A percentile compares a stretch with the other conserved stretches of the same genome.
These are phyloP conservation scores for Aphelinus certus DNA, from an alignment of 1,140 invertebrate genomes.

Conservation along the genomic window DNA sequence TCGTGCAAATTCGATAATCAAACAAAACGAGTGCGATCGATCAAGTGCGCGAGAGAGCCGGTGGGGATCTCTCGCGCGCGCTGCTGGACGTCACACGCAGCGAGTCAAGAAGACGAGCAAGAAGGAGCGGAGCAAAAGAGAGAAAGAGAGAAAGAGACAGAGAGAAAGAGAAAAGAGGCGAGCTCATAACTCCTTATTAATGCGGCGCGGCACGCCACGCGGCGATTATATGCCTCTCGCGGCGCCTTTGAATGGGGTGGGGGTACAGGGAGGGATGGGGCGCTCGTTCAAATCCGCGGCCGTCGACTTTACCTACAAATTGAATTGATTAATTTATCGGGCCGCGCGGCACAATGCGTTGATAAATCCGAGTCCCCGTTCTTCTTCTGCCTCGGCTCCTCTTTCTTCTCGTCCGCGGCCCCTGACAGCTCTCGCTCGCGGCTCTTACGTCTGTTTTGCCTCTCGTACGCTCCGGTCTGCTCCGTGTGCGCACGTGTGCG, in stretches of 20 bases:
- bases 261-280: background rate
- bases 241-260: constrained; percentile 48
- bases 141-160: background rate
- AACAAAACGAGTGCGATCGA: constrained; percentile 47
- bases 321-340: constrained; percentile 39
- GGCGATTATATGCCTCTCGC: constrained; percentile 46
- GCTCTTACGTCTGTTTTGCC: background rate
- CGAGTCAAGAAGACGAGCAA: background rate
- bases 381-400: background rate
- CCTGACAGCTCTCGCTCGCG: background rate
- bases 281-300: constrained; percentile 45
- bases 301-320: constrained; percentile 31
- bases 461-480: background rate
- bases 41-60: constrained; percentile 32
- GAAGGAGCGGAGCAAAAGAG: background rate
- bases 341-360: constrained; percentile 29
- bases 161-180: background rate
- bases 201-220: constrained; percentile 45
- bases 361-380: constrained; percentile 25
- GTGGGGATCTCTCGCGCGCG: background rate
- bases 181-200: constrained; percentile 48
- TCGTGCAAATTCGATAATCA: constrained; percentile 31
- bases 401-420: background rate
- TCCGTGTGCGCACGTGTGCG: too few species aligned
- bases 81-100: background rate